Conservation (phyloP, 2,888 invertebrate genomes). For the Tenthredo scrophulariae region DNA sequence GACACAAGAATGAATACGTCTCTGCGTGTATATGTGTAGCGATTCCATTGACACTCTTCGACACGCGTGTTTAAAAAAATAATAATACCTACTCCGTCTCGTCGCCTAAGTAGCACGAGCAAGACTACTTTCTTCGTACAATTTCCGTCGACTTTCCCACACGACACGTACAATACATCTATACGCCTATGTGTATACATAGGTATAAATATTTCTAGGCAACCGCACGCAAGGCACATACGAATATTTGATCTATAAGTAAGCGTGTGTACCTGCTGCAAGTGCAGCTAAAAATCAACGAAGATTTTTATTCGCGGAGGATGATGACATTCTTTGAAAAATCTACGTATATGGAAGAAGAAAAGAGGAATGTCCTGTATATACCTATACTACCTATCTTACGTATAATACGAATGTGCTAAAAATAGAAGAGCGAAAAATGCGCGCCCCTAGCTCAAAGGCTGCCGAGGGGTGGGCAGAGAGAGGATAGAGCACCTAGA, state of each 20-base stretch:
- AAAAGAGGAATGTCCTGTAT: background rate
- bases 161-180: background rate
- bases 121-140: conserved; percentile 36
- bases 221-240: background rate
- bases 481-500: background rate
- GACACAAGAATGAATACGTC: background rate
- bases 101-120: conserved; percentile 32
- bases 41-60: conserved; percentile 32
- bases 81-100: conserved; percentile 15
- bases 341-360: background rate
- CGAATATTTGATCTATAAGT: background rate
- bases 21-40: background rate
- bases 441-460: conserved; percentile 45
- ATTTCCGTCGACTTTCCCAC: conserved; percentile 51
- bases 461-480: conserved; percentile 19
- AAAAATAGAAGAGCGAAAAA: conserved; percentile 62
- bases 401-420: conserved; percentile 54
- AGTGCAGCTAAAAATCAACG: background rate
- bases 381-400: background rate
- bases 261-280: background rate
- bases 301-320: background rate
- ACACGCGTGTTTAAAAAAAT: background rate
- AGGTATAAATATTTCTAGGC: background rate
- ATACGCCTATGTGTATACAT: background rate
- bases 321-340: background rate